Evolutionary conservation across 1,140 invertebrate genomes (phyloP), one percentile per base, ranked within the genome.

Genomic region (Listronotus bonariensis): DNA sequence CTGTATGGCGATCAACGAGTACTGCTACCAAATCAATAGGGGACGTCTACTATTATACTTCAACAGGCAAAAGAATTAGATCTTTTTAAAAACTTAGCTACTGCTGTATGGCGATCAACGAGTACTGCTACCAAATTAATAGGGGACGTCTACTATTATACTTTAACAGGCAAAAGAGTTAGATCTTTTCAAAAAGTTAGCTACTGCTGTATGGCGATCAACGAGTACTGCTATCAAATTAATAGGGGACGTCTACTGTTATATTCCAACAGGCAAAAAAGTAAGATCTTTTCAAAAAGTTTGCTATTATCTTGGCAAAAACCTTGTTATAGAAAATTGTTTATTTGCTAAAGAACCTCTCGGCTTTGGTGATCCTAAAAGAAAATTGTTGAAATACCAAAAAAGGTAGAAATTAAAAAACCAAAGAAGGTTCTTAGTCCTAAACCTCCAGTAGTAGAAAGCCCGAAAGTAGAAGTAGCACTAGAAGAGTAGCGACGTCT

Each of bases 11-110:
- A 51, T 86, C 85, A 18, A 74, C 69, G 78, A 77, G 77, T 66
- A 80, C 82, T 68, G 77, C 78, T 52, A 74, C 78, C 71, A 81
- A 84, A 54, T 75, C 82, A 64, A 82, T 83, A 74, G 87, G 86
- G 18, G 89, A 92, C 76, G 86, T 92, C 56, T 89, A 91, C 78
- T 92, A 92, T 79, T 90, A 88, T 73, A 85, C 87, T 60, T 89
- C 90, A 12, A 76, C 69, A n/a, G 89, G 89, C 0, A 89, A 89
- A 73, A 92, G 91, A n/a, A n/a, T n/a, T n/a, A n/a, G n/a, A n/a
- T n/a, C n/a, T n/a, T n/a, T n/a, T n/a, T n/a, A n/a, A n/a, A n/a
- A n/a, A n/a, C n/a, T n/a, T n/a, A n/a, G n/a, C n/a, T n/a, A n/a
- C n/a, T n/a, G n/a, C n/a, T n/a, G n/a, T n/a, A n/a, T n/a, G n/a